Base-by-base conservation (phyloP, 64 coral and sea anemone genomes). In the Actinia equina region DNA sequence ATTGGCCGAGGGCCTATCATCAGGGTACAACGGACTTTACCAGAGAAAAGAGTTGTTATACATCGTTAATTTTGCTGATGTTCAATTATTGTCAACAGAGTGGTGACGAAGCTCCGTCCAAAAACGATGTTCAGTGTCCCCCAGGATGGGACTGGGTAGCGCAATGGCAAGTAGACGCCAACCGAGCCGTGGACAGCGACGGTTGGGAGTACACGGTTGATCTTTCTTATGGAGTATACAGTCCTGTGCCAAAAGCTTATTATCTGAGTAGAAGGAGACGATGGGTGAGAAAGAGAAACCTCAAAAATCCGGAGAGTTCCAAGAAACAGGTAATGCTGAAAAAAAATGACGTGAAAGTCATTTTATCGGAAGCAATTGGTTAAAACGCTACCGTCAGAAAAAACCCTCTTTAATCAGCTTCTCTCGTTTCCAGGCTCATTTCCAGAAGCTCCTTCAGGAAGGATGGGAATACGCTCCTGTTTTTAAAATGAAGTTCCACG, bases 201-300 rank as follows among this genome's bases (percentile, higher is more conserved):
- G 93, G 94, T 44, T 96, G 94, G 94, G 94, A 96, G 80, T 96
- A 96, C 69, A 89, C 94, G 1, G 94, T 93, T 2, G 91, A 96
- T 44, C 56, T 90, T 52, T 96, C 94, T 8, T 96, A 96, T 76
- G 94, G 94, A 54, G 84, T 96, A 4, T 96, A 93, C 59, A 82
- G 88, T 30, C 83, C 94, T 5, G 86, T 92, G 42, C 94, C 87
- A 25, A 96, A 93, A 87, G 94, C 87, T 11, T 93, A 90, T 58
- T 89, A 96, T 67, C 44, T 96, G 67, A 89, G 88, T 41, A 86
- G 94, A 64, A 89, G 94, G 45, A 77, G 87, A 44, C 87, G 94
- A 15, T 96, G 94, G 94, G 94, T 96, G 27, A 89, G 94, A 85
- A 45, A 84, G 52, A 92, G 94, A 55, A 78, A 89, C 23, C 87